A percentile compares a stretch with the other conserved stretches of the same genome.
These are phyloP conservation scores for Falco punctatus DNA, from an alignment of 2,113 vertebrate genomes.

Conservation along the genomic window DNA sequence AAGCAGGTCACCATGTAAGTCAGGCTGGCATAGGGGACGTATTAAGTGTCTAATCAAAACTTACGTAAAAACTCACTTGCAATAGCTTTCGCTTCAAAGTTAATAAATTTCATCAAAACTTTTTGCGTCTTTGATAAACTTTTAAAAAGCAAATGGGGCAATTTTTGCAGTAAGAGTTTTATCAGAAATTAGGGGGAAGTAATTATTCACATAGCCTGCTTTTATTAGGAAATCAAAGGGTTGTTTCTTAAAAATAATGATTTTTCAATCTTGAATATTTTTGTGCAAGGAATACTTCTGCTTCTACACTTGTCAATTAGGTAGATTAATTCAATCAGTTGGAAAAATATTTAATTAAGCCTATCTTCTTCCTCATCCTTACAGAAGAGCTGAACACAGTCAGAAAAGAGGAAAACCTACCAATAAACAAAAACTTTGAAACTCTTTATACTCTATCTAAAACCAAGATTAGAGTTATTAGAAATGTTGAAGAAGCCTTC, in stretches of 20 bases:
- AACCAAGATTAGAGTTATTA: neutral
- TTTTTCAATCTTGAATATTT: slow-evolving; percentile 2
- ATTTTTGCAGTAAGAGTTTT: neutral
- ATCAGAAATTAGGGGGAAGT: neutral
- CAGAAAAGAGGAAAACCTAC: neutral
- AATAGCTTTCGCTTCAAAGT: neutral
- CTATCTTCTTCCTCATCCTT: neutral
- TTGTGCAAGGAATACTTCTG: neutral
- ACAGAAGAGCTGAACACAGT: neutral
- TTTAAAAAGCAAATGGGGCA: neutral
- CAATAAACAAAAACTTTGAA: neutral
- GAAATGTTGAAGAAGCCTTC: neutral
- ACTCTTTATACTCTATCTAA: neutral
- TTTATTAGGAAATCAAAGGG: slow-evolving; percentile 38
- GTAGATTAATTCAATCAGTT: neutral
- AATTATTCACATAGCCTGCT: slow-evolving; percentile 15
- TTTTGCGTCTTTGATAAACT: neutral
- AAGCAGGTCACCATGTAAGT: neutral
- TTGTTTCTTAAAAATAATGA: neutral
- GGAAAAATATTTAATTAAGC: slow-evolving; percentile 21
- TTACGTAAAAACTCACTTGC: neutral
- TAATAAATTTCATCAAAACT: neutral
- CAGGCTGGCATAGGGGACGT: neutral
- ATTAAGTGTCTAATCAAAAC: neutral
- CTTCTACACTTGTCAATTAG: neutral